Evolutionary conservation across 2,888 invertebrate genomes (phyloP).

Genomic region (Diplolepis rosae): DNA sequence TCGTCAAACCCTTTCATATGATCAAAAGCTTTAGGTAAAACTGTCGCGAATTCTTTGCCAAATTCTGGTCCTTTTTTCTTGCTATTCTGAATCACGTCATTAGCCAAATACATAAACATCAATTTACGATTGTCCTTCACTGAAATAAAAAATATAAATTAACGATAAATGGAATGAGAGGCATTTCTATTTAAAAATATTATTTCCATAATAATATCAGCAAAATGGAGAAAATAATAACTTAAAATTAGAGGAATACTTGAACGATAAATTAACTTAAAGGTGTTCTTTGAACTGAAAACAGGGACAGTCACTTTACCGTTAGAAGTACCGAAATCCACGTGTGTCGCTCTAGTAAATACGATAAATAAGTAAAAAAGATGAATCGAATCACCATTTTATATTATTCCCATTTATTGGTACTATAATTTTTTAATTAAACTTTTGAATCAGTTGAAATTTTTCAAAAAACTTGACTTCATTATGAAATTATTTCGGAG

Average conservation of each 20-base stretch:
- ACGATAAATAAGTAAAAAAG: not conserved
- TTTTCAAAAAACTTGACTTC: not conserved
- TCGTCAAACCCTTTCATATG: conserved; percentile 87
- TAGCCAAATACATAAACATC: conserved; percentile 97
- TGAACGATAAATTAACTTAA: too few relatives aligned
- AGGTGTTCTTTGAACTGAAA: too few relatives aligned
- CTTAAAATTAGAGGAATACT: too few relatives aligned
- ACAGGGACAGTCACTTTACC: too few relatives aligned
- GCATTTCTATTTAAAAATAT: too few relatives aligned
- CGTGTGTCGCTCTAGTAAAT: not conserved
- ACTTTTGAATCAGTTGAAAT: not conserved
- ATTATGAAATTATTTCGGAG: not conserved
- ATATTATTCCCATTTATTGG: not conserved
- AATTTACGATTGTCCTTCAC: conserved; percentile 90
- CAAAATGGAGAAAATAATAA: too few relatives aligned
- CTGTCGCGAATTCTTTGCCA: conserved; percentile 88
- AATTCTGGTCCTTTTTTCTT: conserved; percentile 98
- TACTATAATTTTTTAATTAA: not conserved
- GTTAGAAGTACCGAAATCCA: not conserved
- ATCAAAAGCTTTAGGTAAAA: conserved; percentile 88
- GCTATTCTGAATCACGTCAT: conserved; percentile 99
- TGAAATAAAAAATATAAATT: conserved; percentile 75
- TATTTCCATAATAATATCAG: too few relatives aligned
- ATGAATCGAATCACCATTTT: not conserved
- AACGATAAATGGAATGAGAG: too few relatives aligned